phyloP scores from a whole-genome alignment of 2,113 vertebrate genomes.

The Piliocolobus tephrosceles region DNA sequence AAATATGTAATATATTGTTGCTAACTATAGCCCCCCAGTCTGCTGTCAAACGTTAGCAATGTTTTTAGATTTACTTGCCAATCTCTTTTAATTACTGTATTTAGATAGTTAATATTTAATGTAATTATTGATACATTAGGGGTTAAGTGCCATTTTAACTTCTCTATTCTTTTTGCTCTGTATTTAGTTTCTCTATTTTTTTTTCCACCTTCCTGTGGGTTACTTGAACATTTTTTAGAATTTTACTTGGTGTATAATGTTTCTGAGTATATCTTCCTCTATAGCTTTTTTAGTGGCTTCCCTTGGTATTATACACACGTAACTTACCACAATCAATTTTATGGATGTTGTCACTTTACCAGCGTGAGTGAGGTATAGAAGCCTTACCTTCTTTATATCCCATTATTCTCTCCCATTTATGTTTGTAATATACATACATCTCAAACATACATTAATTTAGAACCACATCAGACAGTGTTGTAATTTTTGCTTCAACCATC shows the following conservation, averaged over 20 bases:
- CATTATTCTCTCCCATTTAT: neutral
- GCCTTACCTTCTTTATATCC: neutral
- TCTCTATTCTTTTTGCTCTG: neutral
- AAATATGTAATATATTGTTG: no score
- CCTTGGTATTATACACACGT: neutral
- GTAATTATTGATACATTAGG: neutral
- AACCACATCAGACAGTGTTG: neutral
- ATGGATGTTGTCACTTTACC: neutral
- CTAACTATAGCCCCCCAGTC: no score
- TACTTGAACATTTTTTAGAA: neutral
- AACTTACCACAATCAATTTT: neutral
- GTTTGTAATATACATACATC: neutral
- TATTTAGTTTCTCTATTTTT: neutral
- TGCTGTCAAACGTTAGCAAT: no score
- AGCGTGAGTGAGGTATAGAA: neutral
- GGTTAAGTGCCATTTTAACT: neutral
- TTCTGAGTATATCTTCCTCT: neutral
- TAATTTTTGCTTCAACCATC: neutral
- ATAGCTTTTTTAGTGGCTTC: neutral
- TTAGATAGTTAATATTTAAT: slow-evolving; percentile 8
- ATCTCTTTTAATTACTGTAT: neutral
- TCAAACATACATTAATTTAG: neutral
- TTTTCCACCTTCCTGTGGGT: neutral
- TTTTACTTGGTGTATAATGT: neutral
- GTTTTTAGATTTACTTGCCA: neutral